phyloP scores from a whole-genome alignment of 2,888 invertebrate species.

The Oeneis ivallda region DNA sequence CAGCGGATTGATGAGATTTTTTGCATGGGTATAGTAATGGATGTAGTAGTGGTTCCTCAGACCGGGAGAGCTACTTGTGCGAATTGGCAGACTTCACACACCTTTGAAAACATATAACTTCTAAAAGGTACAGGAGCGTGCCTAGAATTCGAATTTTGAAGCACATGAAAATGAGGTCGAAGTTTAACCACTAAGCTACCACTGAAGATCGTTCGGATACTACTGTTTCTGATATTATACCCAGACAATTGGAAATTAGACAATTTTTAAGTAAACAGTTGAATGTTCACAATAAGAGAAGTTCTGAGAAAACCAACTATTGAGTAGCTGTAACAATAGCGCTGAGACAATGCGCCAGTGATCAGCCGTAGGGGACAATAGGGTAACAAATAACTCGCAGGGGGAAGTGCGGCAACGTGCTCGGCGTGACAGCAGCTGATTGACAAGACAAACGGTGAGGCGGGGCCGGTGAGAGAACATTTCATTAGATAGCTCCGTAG shows the following conservation, averaged over 20 bases:
- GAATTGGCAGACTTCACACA: too few relatives aligned
- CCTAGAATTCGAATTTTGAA: too few relatives aligned
- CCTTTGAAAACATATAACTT: too few relatives aligned
- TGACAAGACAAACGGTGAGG: constrained; percentile 74
- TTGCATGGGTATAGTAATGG: too few relatives aligned
- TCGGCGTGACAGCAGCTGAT: constrained; percentile 58
- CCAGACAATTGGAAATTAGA: neutral
- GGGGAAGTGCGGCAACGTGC: constrained; percentile 63
- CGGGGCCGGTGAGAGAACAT: constrained; percentile 63
- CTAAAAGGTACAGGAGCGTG: too few relatives aligned
- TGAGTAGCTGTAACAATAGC: constrained; percentile 72
- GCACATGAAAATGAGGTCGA: too few relatives aligned
- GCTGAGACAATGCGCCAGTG: constrained; percentile 72
- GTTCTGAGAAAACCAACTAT: constrained; percentile 55
- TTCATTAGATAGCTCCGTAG: constrained; percentile 58
- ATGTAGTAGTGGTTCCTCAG: too few relatives aligned
- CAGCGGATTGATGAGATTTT: too few relatives aligned
- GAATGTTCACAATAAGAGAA: constrained; percentile 7
- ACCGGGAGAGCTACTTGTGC: too few relatives aligned
- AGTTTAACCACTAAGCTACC: too few relatives aligned
- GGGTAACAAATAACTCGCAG: constrained; percentile 72
- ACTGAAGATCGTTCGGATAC: too few relatives aligned
- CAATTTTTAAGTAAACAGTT: constrained; percentile 9
- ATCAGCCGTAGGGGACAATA: constrained; percentile 70
- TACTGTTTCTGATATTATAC: too few relatives aligned